Base-by-base conservation (phyloP, 2,888 invertebrate genomes). In the Galeopsomyia nigrocyanea region DNA sequence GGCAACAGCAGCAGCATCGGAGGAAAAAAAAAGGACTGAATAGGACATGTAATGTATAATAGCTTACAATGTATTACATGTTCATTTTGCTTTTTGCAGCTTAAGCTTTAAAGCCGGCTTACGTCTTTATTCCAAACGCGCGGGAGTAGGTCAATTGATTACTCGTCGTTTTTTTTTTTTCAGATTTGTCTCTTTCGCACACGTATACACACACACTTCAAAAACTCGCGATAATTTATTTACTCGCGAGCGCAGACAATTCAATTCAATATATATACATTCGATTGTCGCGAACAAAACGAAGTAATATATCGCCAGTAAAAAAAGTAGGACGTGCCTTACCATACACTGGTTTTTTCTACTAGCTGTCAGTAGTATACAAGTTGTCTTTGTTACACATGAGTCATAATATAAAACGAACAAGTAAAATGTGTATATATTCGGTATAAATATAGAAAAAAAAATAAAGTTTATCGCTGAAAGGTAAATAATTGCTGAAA, bases 31-130 rank as follows among this genome's bases (percentile, higher is more conserved):
- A n/a, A n/a, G n/a, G n/a, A 13, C 1, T 19, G 7, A 55, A 55
- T 55, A 55, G 22, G 55, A 55, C 19, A 39, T 10, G 10, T 39
- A 39, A 39, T 39, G 39, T 39, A 39, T 39, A 39, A 39, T 39
- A 39, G 39, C 10, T 39, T 39, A 10, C 39, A 39, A 10, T 19
- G 55, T 21, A 55, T 55, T 55, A 21, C 19, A 55, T 19, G 22
- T 55, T 22, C 55, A 55, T 21, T 55, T 55, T 55, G 7, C 10
- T 55, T 55, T 55, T 55, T 55, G 55, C 7, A 7, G 55, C 55
- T 55, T 39, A 39, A 39, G 39, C 39, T 39, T 39, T 39, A 39
- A 26, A 39, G 55, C 22, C 55, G 55, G 22, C 9, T 55, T 55
- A 21, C 9, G 55, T 21, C 22, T 21, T 55, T 21, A 55, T 21